Base-by-base conservation (phyloP, 2,797 vertebrate genomes). In the Aeoliscus strigatus region DNA sequence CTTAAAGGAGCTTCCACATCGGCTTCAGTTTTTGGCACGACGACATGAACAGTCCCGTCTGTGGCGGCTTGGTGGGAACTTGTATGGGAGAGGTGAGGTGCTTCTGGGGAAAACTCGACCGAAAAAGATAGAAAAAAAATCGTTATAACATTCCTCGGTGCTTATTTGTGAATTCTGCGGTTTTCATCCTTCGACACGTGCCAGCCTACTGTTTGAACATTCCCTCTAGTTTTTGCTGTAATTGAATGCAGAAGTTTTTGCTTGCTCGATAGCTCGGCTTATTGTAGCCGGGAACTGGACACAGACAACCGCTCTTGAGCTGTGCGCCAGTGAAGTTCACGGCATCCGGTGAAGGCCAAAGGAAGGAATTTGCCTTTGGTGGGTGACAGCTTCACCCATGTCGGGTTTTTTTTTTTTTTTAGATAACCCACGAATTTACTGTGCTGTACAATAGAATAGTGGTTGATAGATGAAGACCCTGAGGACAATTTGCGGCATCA, bases 261-360 rank as follows among this genome's bases (percentile, higher is more conserved):
- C 65, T 58, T 51, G 60, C 50, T 34, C 36, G 69, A 68, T 75
- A 68, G 41, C 50, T 37, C 39, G 56, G 73, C 70, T 69, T 69
- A 64, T 6, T 57, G 53, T 57, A 66, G 73, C 62, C 59, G 57
- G 58, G 57, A 73, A 71, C 73, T 73, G 32, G 53, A 70, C 74
- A 83, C 80, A 75, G 69, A 73, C 75, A 80, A 77, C 78, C 76
- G 77, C 75, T 73, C 54, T 53, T 32, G 50, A 75, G 62, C 66
- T 70, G 68, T 60, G 66, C 63, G 73, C 52, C 60, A 68, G 58
- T 72, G 75, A 38, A 48, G 55, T 70, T 79, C 75, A 70, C 70
- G 69, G 51, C 57, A 50, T 40, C 50, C 57, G 35, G 58, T 51
- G 46, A 18, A 37, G 36, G 28, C 45, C 47, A 32, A 69, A 67